phyloP scores from a whole-genome alignment of 1,140 invertebrate genomes.

The Cylas formicarius region DNA sequence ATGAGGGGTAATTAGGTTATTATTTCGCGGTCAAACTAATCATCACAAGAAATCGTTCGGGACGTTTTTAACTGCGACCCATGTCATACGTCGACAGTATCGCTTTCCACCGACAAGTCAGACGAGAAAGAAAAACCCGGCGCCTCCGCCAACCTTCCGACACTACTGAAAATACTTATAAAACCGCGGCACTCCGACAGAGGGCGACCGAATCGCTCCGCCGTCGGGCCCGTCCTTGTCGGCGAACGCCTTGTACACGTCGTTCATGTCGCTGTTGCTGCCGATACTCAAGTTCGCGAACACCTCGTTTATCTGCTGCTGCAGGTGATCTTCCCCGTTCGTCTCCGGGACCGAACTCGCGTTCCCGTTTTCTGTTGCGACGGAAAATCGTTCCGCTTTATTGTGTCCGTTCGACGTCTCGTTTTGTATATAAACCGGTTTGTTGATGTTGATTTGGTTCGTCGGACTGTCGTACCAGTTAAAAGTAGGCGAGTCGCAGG shows the following conservation, averaged over 20 bases:
- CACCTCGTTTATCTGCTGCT: slow-evolving; percentile 35
- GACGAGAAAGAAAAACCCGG: too few species aligned
- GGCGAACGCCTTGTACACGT: slow-evolving; percentile 22
- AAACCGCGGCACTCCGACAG: slow-evolving; percentile 24
- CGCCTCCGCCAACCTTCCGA: too few species aligned
- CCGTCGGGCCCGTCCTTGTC: slow-evolving; percentile 13
- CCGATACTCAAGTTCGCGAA: slow-evolving; percentile 30
- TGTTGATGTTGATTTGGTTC: slow-evolving; percentile 36
- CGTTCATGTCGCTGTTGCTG: slow-evolving; percentile 16
- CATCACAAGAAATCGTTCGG: too few species aligned
- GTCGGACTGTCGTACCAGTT: slow-evolving; percentile 33
- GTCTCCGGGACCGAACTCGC: slow-evolving; percentile 16
- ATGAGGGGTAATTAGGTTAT: too few species aligned
- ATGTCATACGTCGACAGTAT: too few species aligned
- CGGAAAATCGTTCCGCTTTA: not conserved
- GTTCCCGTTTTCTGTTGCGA: slow-evolving; percentile 23
- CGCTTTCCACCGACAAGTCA: too few species aligned
- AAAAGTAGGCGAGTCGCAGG: slow-evolving; percentile 30
- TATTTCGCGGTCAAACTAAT: too few species aligned
- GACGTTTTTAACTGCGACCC: too few species aligned
- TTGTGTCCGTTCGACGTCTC: slow-evolving; percentile 29
- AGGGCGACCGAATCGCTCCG: slow-evolving; percentile 11
- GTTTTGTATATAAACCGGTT: slow-evolving; percentile 35
- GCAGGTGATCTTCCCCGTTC: slow-evolving; percentile 25
- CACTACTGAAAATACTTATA: slow-evolving; percentile 34